Base-by-base conservation (phyloP, 2,888 invertebrate species). In the Dasypogon diadema region DNA sequence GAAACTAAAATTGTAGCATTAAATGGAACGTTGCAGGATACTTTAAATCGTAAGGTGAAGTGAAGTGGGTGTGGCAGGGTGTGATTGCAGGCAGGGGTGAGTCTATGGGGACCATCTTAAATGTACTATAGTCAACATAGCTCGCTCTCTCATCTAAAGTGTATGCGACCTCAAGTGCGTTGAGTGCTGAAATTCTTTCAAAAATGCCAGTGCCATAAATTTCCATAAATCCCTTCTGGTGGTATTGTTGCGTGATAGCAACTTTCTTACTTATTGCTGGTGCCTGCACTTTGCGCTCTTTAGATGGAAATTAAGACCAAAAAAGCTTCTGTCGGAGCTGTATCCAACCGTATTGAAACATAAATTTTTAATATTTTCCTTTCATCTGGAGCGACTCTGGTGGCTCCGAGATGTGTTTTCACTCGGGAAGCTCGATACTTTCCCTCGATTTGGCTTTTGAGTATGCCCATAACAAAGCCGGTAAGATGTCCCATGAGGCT, bases 311-410 rank as follows among this genome's bases (percentile, higher is more conserved):
- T 68, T 48, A 68, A 48, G 26, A 14, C 18, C 46, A 68, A 68
- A 46, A 42, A 68, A 68, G 24, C 24, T 18, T 21, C 14, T n/a
- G n/a, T 22, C 21, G 16, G 18, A 46, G 68, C 42, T 24, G 18
- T 63, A 48, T 22, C 55, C 42, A 10, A 37, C 60, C 51, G 63
- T 76, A 76, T 76, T 76, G 76, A 76, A 76, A 73, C 73, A 76
- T 76, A 76, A 73, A 76, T 76, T 76, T 73, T 76, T 76, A 76
- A 76, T 76, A 76, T 72, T 26, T 65, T 68, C 48, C 65, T 48
- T 68, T 68, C 75, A 22, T 54, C 42, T 54, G 21, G 56, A 60
- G 30, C 34, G 22, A 22, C 48, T 42, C 8, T 24, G 10, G 42
- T 10, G 24, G 37, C 42, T n/a, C 24, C 24, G 46, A 48, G 8